Evolutionary conservation across 2,113 vertebrate genomes (phyloP), one percentile per base, ranked within the genome.

Genomic region (Erythrocercus mccallii): DNA sequence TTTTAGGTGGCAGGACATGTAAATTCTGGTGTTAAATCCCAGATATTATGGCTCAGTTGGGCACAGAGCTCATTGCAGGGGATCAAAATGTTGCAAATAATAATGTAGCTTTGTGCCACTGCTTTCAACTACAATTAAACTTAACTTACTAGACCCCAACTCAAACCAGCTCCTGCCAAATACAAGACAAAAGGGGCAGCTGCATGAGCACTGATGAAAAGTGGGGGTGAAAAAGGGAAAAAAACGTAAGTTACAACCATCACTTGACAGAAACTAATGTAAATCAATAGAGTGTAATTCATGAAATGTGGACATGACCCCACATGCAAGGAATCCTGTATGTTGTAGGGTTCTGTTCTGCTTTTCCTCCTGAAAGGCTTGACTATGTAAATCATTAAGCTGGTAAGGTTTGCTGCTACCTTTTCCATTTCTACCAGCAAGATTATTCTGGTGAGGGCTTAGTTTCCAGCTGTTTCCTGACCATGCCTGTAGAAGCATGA

Each of bases 141-240:
- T 45, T 89, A 19, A 86, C 33, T 90, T 30, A 76, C n/a, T 82
- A 77, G 58, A 88, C 21, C 7, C 82, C 11, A 47, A 44, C 35
- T 20, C 30, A 88, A 83, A 81, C 33, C 30, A 77, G 30, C 35
- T 92, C 7, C 66, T 90, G 33, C n/a, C 60, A 90, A 77, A 66
- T 31, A 62, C 8, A 62, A 78, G 53, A 68, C 33, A 50, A 66
- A 81, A 70, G 48, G 38, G 69, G 38, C 48, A 95, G 73, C 94
- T 91, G 65, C 28, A 19, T 4, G 2, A 84, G 12, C 40, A 31
- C n/a, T 60, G 28, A 72, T 0, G 0, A 35, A 44, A 54, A 69
- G 38, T 2, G 21, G 1, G 18, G 12, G 8, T 5, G 0, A 1
- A 2, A 31, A 28, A 18, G 11, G 9, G 5, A 0, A 5, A 8